Evolutionary conservation across 2,888 invertebrate species (phyloP), one percentile per base, ranked within the genome.

Genomic region (Tineola bisselliella): DNA sequence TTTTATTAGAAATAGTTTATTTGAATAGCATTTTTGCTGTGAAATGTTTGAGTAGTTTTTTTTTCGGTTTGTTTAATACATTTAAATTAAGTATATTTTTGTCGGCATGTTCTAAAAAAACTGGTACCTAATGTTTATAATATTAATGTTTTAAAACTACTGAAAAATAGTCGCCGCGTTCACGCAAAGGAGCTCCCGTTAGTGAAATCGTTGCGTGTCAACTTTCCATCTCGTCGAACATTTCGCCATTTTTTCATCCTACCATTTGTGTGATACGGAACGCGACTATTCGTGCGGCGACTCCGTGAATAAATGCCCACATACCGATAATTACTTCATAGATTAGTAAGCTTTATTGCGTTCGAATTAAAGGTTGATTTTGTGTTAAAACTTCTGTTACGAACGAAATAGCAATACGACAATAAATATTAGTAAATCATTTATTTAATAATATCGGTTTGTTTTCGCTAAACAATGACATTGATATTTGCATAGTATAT

Each of bases 151-250:
- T 25, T 25, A 25, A 11, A 30, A 52, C 48, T 13, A 6, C 63
- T 68, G 68, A 71, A 73, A 70, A 70, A 68, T 63, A 62, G 62
- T 63, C 62, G 61, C 63, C 62, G 63, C 6, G 2, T 62, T 68
- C 73, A 74, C 70, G 72, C 72, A 67, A 54, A 8, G 30, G 43
- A 64, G 63, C 67, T 63, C 63, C 66, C 56, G 33, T 65, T 69
- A 76, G 76, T 74, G 77, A 75, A 79, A 78, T 71, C 71, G 67
- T 62, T 67, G 77, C 79, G 76, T 78, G 82, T 69, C 65, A 70
- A 81, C 81, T 81, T 81, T 82, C 81, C 79, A 77, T 82, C 81
- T 82, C 79, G 71, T 10, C 69, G 72, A 69, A 65, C 67, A 68
- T 69, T 70, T 71, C 69, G 70, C 67, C 62, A 65, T 71, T 76